Conservation (phyloP, 2,888 invertebrate species). For the Celastrina argiolus region DNA sequence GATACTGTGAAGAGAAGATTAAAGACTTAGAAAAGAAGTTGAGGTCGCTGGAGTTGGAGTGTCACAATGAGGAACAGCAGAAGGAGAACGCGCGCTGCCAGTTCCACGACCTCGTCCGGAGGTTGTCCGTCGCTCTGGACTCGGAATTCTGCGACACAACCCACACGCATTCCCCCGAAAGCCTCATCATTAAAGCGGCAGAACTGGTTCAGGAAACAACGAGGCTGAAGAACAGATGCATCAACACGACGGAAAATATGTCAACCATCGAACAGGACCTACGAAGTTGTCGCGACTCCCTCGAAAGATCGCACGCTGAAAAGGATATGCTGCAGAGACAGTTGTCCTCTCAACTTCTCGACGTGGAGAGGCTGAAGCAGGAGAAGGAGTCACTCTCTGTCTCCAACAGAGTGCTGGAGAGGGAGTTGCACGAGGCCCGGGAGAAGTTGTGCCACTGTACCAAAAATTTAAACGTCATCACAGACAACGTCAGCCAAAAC, state of each 20-base stretch:
- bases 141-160: conserved; percentile 82
- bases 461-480: conserved; percentile 81
- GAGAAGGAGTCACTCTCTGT: conserved; percentile 87
- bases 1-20: conserved; percentile 84
- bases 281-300: conserved; percentile 80
- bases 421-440: conserved; percentile 83
- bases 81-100: conserved; percentile 84
- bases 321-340: conserved; percentile 87
- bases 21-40: conserved; percentile 87
- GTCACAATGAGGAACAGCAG: conserved; percentile 84
- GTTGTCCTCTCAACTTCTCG: conserved; percentile 82
- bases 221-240: conserved; percentile 79
- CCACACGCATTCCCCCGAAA: conserved; percentile 82
- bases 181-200: conserved; percentile 85
- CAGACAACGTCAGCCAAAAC: conserved; percentile 83
- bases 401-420: conserved; percentile 84
- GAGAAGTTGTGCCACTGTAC: conserved; percentile 82
- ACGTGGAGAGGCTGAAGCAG: conserved; percentile 84
- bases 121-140: conserved; percentile 84
- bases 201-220: conserved; percentile 86
- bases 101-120: conserved; percentile 84
- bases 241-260: conserved; percentile 78
- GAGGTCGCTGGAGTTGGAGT: conserved; percentile 83
- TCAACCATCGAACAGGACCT: conserved; percentile 81
- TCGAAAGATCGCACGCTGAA: conserved; percentile 81